Conservation (phyloP, 2,797 vertebrate species). For the Poeciliopsis gracilis region DNA sequence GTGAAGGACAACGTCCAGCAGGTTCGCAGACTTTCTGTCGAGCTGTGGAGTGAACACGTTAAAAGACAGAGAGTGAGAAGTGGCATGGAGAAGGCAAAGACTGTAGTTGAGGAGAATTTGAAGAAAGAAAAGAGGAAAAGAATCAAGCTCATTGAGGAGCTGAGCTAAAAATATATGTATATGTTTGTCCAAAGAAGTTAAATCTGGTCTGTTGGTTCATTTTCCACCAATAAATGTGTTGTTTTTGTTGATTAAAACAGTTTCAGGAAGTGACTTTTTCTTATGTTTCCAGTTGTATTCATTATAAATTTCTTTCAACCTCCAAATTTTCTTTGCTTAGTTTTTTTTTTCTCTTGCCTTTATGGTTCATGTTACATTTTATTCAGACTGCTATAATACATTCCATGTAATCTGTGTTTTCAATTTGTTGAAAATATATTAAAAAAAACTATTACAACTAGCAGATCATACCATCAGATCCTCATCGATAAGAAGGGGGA, state of each 20-base stretch:
- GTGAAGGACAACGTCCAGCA: constrained; percentile 72
- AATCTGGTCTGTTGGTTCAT: constrained; percentile 6
- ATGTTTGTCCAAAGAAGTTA: neutral
- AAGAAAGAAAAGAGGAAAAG: constrained; percentile 72
- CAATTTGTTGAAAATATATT: neutral
- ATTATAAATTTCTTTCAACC: neutral
- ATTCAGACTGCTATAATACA: neutral
- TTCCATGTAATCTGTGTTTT: neutral
- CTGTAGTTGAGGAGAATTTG: constrained; percentile 74
- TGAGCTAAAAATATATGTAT: constrained; percentile 56
- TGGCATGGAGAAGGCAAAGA: constrained; percentile 76
- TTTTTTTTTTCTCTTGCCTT: neutral
- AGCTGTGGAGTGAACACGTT: constrained; percentile 76
- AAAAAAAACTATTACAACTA: neutral
- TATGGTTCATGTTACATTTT: neutral
- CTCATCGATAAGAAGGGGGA: constrained; percentile 21
- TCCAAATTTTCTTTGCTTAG: neutral
- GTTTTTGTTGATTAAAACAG: neutral
- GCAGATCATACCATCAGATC: neutral
- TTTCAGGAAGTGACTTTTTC: neutral
- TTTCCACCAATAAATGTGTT: neutral
- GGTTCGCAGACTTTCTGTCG: constrained; percentile 71
- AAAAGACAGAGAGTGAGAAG: constrained; percentile 59
- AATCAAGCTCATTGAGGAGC: constrained; percentile 83
- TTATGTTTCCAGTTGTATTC: neutral